phyloP scores from a whole-genome alignment of 92 coral and sea anemone species.

The Metridium senile region DNA sequence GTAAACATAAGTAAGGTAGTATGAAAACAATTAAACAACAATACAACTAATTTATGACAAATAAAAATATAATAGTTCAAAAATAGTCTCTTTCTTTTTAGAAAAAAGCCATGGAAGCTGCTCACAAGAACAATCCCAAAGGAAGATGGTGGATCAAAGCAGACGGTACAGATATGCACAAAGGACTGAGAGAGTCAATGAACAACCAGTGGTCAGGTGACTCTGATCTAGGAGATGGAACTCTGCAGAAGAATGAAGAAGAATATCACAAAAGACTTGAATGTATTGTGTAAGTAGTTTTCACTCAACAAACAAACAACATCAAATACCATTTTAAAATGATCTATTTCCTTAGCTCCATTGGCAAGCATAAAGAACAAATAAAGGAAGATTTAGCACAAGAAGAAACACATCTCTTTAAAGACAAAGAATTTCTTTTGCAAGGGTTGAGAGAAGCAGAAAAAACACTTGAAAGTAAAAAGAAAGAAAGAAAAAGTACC shows the following conservation, averaged over 20 bases:
- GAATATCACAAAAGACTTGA: conserved; percentile 1
- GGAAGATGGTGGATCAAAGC: conserved; percentile 42
- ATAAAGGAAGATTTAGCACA: background rate
- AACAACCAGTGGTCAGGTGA: conserved; percentile 33
- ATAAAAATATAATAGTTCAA: background rate
- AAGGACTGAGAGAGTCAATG: conserved; percentile 33
- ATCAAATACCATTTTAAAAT: background rate
- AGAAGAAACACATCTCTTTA: background rate
- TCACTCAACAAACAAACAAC: no score
- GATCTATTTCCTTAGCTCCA: background rate
- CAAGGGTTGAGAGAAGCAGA: background rate
- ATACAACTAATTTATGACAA: background rate
- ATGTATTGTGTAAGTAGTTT: background rate
- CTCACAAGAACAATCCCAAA: background rate
- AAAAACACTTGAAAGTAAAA: background rate
- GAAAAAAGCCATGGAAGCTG: background rate
- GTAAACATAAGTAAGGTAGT: background rate
- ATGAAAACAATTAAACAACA: background rate
- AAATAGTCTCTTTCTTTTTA: background rate
- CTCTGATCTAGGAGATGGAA: conserved; percentile 30
- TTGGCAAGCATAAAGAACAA: background rate
- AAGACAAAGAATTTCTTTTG: background rate
- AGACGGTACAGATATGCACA: conserved; percentile 23
- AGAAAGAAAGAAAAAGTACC: background rate
- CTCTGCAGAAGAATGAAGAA: background rate